phyloP scores from a whole-genome alignment of 2,888 invertebrate genomes.

The Scaptomyza cyrtandrae region DNA sequence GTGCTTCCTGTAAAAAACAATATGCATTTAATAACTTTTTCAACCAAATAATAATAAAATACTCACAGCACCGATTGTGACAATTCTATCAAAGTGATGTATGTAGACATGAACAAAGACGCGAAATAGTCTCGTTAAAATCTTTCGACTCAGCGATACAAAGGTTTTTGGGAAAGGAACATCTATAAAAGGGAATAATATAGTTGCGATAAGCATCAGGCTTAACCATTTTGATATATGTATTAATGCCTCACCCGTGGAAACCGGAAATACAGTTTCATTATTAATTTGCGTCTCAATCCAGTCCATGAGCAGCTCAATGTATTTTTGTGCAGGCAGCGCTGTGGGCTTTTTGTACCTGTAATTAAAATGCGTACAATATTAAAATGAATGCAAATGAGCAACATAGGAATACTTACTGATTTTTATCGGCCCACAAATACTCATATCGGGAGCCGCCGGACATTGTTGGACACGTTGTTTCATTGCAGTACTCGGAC shows the following conservation, averaged over 20 bases:
- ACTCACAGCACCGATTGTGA: conserved; percentile 93
- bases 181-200: conserved; percentile 85
- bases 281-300: conserved; percentile 95
- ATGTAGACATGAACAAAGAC: conserved; percentile 98
- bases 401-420: conserved; percentile 78
- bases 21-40: not conserved
- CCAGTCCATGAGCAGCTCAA: conserved; percentile 95
- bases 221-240: not conserved
- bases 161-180: conserved; percentile 95
- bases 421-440: conserved; percentile 94
- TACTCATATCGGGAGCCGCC: conserved; percentile 96
- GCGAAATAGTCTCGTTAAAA: conserved; percentile 93
- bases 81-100: conserved; percentile 95
- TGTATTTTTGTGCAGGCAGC: conserved; percentile 93
- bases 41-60: not conserved
- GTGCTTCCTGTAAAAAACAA: conserved; percentile 88
- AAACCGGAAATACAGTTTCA: conserved; percentile 93
- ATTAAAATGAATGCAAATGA: too few relatives aligned
- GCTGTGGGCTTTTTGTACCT: conserved; percentile 91
- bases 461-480: conserved; percentile 94
- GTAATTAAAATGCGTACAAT: not conserved
- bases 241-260: conserved; percentile 84
- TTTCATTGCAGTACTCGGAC: conserved; percentile 92
- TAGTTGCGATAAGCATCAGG: not conserved
- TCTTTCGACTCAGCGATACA: conserved; percentile 91